Conservation (phyloP, 2,113 vertebrate genomes). For the Notiomystis cincta region DNA sequence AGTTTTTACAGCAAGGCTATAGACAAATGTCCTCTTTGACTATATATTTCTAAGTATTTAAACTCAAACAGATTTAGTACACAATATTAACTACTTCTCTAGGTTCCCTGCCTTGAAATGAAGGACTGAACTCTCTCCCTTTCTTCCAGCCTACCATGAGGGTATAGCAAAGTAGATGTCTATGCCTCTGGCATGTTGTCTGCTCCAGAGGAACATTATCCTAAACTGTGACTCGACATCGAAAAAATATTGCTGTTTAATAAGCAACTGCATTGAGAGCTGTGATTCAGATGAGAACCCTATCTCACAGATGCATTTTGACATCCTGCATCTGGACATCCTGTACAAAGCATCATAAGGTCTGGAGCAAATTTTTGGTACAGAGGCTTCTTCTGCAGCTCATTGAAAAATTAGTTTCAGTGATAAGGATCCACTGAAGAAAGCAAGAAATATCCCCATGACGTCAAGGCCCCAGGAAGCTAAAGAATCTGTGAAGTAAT, state of each 20-base stretch:
- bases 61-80: background rate
- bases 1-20: background rate
- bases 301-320: background rate
- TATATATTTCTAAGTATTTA: background rate
- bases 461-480: background rate
- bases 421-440: constrained; percentile 10
- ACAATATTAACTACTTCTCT: background rate
- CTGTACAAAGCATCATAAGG: background rate
- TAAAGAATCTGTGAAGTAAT: constrained; percentile 28
- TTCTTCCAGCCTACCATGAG: background rate
- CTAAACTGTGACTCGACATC: background rate
- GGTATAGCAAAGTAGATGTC: background rate
- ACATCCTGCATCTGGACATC: background rate
- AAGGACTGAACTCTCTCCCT: background rate
- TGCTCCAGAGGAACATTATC: background rate
- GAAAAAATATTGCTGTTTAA: background rate
- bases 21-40: background rate
- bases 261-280: background rate
- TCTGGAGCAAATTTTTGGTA: background rate
- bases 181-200: background rate
- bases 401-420: background rate
- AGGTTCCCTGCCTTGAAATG: background rate
- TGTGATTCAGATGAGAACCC: background rate
- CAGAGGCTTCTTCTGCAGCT: background rate
- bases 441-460: constrained; percentile 6